A percentile compares a stretch with the other conserved stretches of the same genome.
Conservation (phyloP, 2,888 invertebrate species). For the Venusia cambrica region DNA sequence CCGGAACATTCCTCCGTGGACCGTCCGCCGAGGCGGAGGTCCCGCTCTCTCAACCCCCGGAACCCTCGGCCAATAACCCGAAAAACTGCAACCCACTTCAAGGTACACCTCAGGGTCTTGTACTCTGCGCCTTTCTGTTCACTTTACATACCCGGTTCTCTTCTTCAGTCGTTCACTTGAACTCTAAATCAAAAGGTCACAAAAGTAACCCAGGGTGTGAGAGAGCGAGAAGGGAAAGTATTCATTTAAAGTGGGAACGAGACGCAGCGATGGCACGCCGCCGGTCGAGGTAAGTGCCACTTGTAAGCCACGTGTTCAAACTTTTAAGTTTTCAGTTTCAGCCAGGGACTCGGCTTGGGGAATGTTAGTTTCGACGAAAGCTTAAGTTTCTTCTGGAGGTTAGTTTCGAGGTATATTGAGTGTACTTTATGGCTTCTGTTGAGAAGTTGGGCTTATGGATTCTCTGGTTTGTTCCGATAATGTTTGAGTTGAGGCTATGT, state of each 20-base stretch:
- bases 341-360: conserved; percentile 21
- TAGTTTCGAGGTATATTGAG: conserved; percentile 28
- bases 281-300: conserved; percentile 73
- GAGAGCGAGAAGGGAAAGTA: conserved; percentile 69
- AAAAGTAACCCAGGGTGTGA: conserved; percentile 59
- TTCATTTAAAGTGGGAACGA: conserved; percentile 75
- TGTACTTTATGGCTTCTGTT: conserved; percentile 24
- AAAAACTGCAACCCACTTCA: conserved; percentile 42
- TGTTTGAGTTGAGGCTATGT: no score
- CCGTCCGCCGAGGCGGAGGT: conserved; percentile 75
- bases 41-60: conserved; percentile 72
- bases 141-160: conserved; percentile 24
- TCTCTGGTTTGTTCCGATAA: conserved; percentile 18
- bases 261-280: conserved; percentile 68
- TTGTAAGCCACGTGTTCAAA: conserved; percentile 70
- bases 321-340: conserved; percentile 42
- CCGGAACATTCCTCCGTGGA: conserved; percentile 73
- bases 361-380: conserved; percentile 26
- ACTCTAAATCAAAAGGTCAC: conserved; percentile 35
- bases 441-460: conserved; percentile 16
- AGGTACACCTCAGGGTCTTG: conserved; percentile 41
- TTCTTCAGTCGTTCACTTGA: conserved; percentile 29
- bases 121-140: conserved; percentile 28
- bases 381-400: conserved; percentile 24
- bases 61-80: conserved; percentile 49